Evolutionary conservation across 2,797 vertebrate genomes (phyloP), one percentile per base, ranked within the genome.

Genomic region (Sebastes cheni): DNA sequence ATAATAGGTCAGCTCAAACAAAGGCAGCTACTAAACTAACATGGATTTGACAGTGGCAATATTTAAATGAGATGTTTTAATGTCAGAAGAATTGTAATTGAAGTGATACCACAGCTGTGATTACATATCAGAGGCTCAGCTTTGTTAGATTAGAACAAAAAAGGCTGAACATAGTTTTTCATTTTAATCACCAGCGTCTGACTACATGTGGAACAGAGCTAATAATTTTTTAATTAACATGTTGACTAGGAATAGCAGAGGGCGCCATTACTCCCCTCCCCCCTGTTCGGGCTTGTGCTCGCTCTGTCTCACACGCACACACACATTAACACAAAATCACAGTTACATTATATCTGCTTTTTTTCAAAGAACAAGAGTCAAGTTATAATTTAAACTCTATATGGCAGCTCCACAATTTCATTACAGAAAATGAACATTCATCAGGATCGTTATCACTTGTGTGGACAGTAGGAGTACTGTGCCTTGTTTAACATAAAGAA

Each of bases 201-300:
- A 82, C 81, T 89, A 88, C 82, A 86, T 90, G 88, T 88, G 84
- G 88, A 93, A 92, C 91, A 76, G 78, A 71, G 85, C 90, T 95
- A 95, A 95, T 95, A 92, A 93, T 93, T 94, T 87, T 96, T 97
- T 97, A 97, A 98, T 97, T 97, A 97, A 96, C 95, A 95, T 95
- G 95, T 93, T 94, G 95, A 97, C 93, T 95, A 82, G 90, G 87
- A 95, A 86, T 55, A 89, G 86, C 92, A 93, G 90, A 95, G 93
- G 91, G 84, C 90, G 89, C 84, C 91, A 61, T 80, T 20, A 56
- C 64, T 46, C 54, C 81, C 78, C 78, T 75, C 81, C 84, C 84
- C 85, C 72, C 62, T 66, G 30, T 34, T 72, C 66, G 66, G 69
- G 72, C 77, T 80, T 25, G 59, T 29, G 20, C 59, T 81, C 18